phyloP scores from a whole-genome alignment of 2,113 vertebrate genomes.

The Melanotaenia duboulayi region DNA sequence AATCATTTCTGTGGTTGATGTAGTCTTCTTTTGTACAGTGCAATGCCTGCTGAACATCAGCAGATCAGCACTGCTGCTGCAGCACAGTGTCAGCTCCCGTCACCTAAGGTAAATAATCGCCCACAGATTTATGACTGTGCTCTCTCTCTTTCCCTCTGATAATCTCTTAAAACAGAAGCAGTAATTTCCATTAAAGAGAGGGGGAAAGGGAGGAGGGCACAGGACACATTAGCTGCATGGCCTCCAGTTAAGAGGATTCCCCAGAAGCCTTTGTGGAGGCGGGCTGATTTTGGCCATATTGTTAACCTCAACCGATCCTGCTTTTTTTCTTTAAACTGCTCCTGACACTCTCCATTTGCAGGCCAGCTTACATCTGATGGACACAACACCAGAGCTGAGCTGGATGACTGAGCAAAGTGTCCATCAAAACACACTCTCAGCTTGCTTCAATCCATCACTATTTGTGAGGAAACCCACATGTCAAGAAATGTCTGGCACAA shows the following conservation, averaged over 20 bases:
- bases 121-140: slow-evolving; percentile 53
- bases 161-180: slow-evolving; percentile 66
- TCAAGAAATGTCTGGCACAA: background rate
- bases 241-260: slow-evolving; percentile 76
- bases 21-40: background rate
- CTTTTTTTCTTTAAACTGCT: slow-evolving; percentile 45
- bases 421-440: slow-evolving; percentile 34
- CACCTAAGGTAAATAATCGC: slow-evolving; percentile 66
- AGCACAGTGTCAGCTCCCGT: slow-evolving; percentile 33
- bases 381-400: slow-evolving; percentile 34
- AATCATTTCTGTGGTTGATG: slow-evolving; percentile 8
- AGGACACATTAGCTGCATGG: slow-evolving; percentile 53
- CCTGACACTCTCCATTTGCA: slow-evolving; percentile 52
- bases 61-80: slow-evolving; percentile 23
- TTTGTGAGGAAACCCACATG: background rate
- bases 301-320: slow-evolving; percentile 44
- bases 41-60: slow-evolving; percentile 31
- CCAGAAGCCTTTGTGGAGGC: slow-evolving; percentile 25
- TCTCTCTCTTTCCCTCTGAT: slow-evolving; percentile 29
- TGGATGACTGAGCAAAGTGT: slow-evolving; percentile 43
- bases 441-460: slow-evolving; percentile 19
- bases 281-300: slow-evolving; percentile 13
- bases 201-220: slow-evolving; percentile 27
- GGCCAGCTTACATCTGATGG: slow-evolving; percentile 53
- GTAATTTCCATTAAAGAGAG: slow-evolving; percentile 58